phyloP scores from a whole-genome alignment of 2,113 vertebrate genomes.

The Gavialis gangeticus region DNA sequence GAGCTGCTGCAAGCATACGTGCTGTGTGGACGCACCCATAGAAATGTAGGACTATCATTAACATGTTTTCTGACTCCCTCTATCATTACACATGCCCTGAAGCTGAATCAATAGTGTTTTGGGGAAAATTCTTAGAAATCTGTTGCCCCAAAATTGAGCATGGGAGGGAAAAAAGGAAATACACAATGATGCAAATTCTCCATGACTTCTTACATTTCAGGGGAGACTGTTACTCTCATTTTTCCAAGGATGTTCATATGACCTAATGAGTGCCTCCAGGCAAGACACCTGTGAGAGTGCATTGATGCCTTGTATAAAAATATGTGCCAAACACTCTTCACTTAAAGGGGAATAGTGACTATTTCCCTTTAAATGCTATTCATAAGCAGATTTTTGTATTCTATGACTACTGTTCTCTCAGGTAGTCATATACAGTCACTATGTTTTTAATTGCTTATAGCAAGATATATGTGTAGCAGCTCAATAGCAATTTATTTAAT shows the following conservation, averaged over 20 bases:
- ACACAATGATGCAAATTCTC: not conserved
- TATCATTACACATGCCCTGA: not conserved
- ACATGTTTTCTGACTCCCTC: not conserved
- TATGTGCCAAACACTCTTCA: not conserved
- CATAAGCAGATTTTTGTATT: conserved; percentile 9
- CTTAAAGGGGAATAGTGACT: not conserved
- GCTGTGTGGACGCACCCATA: not conserved
- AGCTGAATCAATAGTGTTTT: not conserved
- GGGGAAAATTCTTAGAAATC: not conserved
- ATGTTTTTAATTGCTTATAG: not conserved
- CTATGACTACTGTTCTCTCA: not conserved
- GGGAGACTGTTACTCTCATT: not conserved
- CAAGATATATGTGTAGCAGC: no score
- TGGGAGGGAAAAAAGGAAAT: not conserved
- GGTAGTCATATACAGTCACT: not conserved
- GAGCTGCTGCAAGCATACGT: no score
- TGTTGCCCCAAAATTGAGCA: not conserved
- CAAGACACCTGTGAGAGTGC: not conserved
- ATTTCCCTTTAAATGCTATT: not conserved
- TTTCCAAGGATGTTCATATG: not conserved
- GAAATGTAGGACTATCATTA: not conserved
- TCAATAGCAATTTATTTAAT: not conserved
- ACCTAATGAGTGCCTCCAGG: fast-evolving
- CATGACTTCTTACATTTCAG: not conserved
- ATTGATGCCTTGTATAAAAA: not conserved